Base-by-base conservation (phyloP, 1,140 invertebrate species). In the Drosophila subpulchrella region DNA sequence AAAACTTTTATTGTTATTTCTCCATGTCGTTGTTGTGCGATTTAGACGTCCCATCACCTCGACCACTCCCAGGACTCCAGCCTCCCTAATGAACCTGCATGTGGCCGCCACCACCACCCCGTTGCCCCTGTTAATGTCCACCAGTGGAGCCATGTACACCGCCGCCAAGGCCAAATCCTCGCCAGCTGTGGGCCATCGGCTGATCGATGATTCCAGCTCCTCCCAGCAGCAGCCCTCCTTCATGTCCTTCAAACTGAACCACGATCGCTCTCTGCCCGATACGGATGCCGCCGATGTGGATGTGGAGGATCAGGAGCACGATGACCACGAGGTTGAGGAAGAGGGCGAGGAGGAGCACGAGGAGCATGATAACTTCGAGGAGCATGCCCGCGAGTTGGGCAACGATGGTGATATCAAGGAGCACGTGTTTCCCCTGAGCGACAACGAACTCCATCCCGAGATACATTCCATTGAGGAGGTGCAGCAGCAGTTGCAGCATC, bases 1-100 rank as follows among this genome's bases (percentile, higher is more conserved):
- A 27, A 47, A 8, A 3, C 13, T 20, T 13, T 10, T 46, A 38
- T 50, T 51, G 1, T 65, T 47, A 42, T 53, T 48, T 17, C 42
- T 56, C 11, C 54, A 3, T 17, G 8, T 46, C 30, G 0, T 4
- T 32, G 2, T 12, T 27, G 8, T 6, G 15, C 47, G 15, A 20
- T 12, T 13, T 36, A 92, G 91, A 70, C 90, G 91, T 34, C 91
- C 91, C 76, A 91, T 92, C 51, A 92, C 88, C 54, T 91, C 90
- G 32, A 92, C 91, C 20, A 92, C 91, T n/a, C 78, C 91, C 12
- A 72, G 84, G 32, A 42, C 84, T 8, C 65, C 84, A 36, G 65
- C 36, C 53, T 51, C 71, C 24, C 63, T 86, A 50, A 60, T 81
- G 24, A 73, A 80, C 38, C 54, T 89, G 51, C 67, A 78, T 51